These are phyloP conservation scores for Noctua janthe DNA, from an alignment of 2,888 invertebrate genomes.

Conservation along the genomic window DNA sequence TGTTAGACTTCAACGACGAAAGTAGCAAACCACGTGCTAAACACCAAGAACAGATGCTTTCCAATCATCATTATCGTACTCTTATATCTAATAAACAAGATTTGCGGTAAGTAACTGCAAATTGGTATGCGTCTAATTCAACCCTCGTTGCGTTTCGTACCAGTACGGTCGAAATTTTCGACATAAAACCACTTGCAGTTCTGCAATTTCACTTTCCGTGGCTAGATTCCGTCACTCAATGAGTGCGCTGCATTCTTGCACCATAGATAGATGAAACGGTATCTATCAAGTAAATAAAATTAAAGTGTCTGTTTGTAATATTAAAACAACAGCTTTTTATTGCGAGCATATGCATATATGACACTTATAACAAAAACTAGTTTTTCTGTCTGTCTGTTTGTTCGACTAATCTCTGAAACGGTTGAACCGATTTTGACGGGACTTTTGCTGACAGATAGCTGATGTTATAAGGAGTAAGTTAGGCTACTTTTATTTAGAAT, in stretches of 20 bases:
- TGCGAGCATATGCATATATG: too few species aligned
- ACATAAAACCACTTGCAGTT: slow-evolving; percentile 27
- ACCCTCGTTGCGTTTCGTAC: neutral
- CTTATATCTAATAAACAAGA: neutral
- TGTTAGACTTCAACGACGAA: neutral
- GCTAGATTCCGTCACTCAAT: slow-evolving; percentile 1
- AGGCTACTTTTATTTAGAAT: too few species aligned
- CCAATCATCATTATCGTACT: neutral
- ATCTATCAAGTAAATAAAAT: too few species aligned
- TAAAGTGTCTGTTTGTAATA: too few species aligned
- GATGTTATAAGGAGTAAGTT: too few species aligned
- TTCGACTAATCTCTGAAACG: too few species aligned
- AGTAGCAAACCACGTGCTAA: neutral
- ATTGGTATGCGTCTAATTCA: slow-evolving; percentile 9
- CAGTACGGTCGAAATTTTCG: neutral
- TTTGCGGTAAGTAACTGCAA: slow-evolving; percentile 17
- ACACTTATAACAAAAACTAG: too few species aligned
- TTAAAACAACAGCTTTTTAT: too few species aligned
- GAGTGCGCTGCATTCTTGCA: neutral
- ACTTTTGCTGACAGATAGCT: too few species aligned
- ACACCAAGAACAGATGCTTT: neutral
- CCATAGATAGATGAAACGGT: neutral
- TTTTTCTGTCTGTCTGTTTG: too few species aligned
- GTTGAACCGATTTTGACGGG: too few species aligned
- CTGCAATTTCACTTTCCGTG: slow-evolving; percentile 33